These are phyloP conservation scores for Perithous albicinctus DNA, from an alignment of 2,888 invertebrate genomes.

Conservation along the genomic window DNA sequence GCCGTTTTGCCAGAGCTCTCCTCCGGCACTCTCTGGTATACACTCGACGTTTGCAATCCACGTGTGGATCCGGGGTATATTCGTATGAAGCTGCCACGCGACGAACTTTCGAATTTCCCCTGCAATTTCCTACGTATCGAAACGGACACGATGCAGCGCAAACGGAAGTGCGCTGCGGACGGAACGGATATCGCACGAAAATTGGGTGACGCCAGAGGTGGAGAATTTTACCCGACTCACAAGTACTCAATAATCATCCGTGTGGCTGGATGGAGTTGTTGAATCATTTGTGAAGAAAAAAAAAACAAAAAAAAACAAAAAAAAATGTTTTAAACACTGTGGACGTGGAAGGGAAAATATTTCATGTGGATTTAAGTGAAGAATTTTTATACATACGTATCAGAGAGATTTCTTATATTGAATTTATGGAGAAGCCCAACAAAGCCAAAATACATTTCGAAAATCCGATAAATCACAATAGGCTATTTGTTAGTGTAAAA, in stretches of 20 bases:
- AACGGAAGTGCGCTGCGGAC: slow-evolving; percentile 77
- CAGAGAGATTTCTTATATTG: background rate
- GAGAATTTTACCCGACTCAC: slow-evolving; percentile 5
- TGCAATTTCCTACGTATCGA: slow-evolving; percentile 82
- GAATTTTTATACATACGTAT: background rate
- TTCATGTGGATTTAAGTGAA: background rate
- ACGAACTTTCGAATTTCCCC: slow-evolving; percentile 83
- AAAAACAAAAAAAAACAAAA: slow-evolving; percentile 23
- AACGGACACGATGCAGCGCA: slow-evolving; percentile 75
- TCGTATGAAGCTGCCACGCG: slow-evolving; percentile 41
- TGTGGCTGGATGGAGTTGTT: slow-evolving; percentile 56
- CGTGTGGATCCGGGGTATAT: slow-evolving; percentile 30
- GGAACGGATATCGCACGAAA: slow-evolving; percentile 81
- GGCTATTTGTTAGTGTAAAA: slow-evolving; percentile 83
- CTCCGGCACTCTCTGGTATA: slow-evolving; percentile 27
- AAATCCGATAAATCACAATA: slow-evolving; percentile 81
- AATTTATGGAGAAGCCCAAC: background rate
- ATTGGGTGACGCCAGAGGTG: slow-evolving; percentile 73
- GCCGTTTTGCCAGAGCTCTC: slow-evolving; percentile 60
- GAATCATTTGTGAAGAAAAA: slow-evolving; percentile 15
- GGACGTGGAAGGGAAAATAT: background rate
- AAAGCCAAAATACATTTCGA: slow-evolving; percentile 40
- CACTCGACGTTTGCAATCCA: slow-evolving; percentile 39
- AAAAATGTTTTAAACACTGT: background rate
- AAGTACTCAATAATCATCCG: slow-evolving; percentile 55